A percentile compares a stretch with the other conserved stretches of the same genome.
Conservation (phyloP, 2,797 vertebrate genomes). For the Chrysocyon brachyurus region DNA sequence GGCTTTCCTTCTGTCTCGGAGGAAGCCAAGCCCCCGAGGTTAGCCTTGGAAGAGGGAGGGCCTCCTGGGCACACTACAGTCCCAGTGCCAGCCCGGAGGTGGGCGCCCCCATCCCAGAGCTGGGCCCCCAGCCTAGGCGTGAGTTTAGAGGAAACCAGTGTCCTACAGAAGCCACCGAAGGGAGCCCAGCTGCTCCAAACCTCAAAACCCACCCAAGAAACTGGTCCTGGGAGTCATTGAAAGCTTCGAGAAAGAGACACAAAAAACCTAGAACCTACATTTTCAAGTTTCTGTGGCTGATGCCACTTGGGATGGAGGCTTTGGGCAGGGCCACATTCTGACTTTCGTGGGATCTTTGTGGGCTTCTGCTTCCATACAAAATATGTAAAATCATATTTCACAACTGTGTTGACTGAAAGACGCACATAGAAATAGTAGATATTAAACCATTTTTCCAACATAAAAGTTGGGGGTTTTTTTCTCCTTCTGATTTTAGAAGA, state of each 20-base stretch:
- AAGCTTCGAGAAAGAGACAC: background rate
- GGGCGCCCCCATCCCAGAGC: background rate
- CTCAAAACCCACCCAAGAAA: background rate
- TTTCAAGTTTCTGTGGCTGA: background rate
- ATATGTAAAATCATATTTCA: background rate
- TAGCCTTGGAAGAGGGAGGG: background rate
- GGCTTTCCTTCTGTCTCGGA: background rate
- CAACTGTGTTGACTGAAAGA: background rate
- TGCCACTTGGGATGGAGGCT: no score
- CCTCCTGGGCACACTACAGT: no score
- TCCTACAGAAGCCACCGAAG: background rate
- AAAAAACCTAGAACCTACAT: background rate
- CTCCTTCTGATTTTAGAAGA: background rate
- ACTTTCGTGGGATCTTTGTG: accelerated
- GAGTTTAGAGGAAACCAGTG: background rate
- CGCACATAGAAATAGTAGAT: no score
- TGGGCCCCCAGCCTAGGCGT: accelerated
- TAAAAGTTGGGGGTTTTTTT: background rate
- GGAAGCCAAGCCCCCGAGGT: background rate
- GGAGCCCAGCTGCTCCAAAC: background rate
- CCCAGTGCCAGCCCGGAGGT: background rate
- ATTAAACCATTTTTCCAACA: background rate
- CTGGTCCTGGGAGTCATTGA: background rate
- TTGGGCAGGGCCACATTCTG: accelerated
- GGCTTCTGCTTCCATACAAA: background rate